These are phyloP conservation scores for Setophaga coronata DNA, from an alignment of 2,113 vertebrate species.

Conservation along the genomic window DNA sequence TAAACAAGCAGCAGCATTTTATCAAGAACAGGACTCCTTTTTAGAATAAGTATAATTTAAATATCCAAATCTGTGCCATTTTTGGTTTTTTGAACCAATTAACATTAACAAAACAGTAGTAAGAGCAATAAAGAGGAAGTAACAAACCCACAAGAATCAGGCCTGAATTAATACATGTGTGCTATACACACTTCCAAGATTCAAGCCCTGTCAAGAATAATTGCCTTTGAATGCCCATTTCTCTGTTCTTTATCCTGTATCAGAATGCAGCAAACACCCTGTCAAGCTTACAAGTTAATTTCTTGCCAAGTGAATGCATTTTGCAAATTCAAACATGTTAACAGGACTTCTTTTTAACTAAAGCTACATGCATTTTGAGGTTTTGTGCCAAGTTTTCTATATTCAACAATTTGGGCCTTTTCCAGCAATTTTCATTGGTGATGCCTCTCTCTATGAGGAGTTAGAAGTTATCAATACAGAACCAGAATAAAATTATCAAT, in stretches of 20 bases:
- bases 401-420: neutral
- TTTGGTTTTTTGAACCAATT: neutral
- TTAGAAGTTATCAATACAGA: neutral
- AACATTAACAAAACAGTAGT: neutral
- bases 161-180: neutral
- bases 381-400: neutral
- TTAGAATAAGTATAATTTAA: neutral
- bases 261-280: neutral
- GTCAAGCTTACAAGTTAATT: neutral
- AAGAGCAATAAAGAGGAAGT: neutral
- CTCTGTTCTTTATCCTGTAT: neutral
- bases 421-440: neutral
- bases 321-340: neutral
- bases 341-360: neutral
- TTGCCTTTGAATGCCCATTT: neutral
- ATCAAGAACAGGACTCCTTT: neutral
- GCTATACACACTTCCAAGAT: neutral
- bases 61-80: neutral
- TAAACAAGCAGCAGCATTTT: neutral
- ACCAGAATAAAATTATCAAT: neutral
- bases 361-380: neutral
- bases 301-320: neutral
- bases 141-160: neutral
- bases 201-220: neutral
- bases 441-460: neutral